Base-by-base conservation (phyloP, 2,113 vertebrate species). In the Xenopus tropicalis region DNA sequence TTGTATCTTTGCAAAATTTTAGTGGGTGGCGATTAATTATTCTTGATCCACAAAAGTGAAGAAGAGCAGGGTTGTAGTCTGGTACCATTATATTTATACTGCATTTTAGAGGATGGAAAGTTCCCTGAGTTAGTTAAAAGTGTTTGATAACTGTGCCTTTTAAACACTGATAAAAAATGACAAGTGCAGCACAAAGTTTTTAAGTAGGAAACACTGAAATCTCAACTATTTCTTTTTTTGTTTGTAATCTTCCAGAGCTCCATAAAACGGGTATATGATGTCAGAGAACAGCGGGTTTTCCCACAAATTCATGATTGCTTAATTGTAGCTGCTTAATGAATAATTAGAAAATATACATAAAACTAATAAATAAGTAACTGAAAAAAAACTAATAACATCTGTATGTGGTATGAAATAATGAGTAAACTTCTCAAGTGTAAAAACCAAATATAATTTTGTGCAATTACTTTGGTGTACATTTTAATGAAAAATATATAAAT, bases 401-500 rank as follows among this genome's bases (percentile, higher is more conserved):
- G 71, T 66, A 67, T 74, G 71, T 66, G 71, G 71, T 74, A 74
- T 43, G 57, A 59, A 66, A n/a, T 58, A 48, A 67, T 43, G 71
- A 61, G 54, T 14, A 67, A 74, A 59, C 56, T 67, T 58, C 17
- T 73, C 37, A 59, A 73, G 71, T 59, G 71, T 73, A 59, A 73
- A 73, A 62, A 71, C 44, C 16, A 61, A 74, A 48, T 43, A 59
- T 25, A 48, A 61, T 66, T 25, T n/a, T 25, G 21, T 20, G 22
- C 44, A 74, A 74, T 74, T 74, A 74, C 25, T 66, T 37, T 11
- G 20, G 16, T 61, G 71, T 58, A 67, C 22, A 48, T 59, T 59
- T 29, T 74, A 74, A 67, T 66, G 71, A 22, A 61, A 66, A 59
- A 74, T 67, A 67, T 66, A 66, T 57, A 74, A 74, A 74, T 25